Evolutionary conservation across 2,113 vertebrate genomes (phyloP), one percentile per base, ranked within the genome.

Genomic region (Rhinolophus ferrumequinum): DNA sequence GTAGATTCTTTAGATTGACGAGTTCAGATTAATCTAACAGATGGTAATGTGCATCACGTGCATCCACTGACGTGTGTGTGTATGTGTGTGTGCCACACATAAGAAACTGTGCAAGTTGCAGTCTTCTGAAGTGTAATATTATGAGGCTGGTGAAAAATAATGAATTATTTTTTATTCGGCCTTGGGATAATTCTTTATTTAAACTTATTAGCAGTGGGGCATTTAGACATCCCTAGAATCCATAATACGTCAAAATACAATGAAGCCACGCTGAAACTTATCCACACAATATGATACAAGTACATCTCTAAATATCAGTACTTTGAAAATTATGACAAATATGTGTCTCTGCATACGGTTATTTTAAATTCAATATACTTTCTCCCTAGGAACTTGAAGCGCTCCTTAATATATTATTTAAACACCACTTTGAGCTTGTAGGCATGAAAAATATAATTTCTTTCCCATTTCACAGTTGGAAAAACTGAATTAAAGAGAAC

Each of bases 401-500:
- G 76, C 50, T 77, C 54, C 81, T 90, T 96, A 82, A 66, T 83
- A 62, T 92, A 67, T 80, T 96, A 96, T 67, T 96, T 97, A 96
- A 97, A 95, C 66, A 94, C 38, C 10, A 93, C 81, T 97, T 96
- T 92, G 93, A 95, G 91, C 69, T 96, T 94, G 77, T 94, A 76
- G 93, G 94, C 96, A 96, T 95, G 95, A 93, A 96, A 97, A 95
- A 97, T 93, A 93, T 88, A 96, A 93, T 97, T 98, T 94, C 85
- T 97, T 98, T 94, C 97, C 97, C 97, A 98, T 98, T 97, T 98
- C 97, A 97, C 97, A 98, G 97, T 97, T 97, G 95, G 97, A 97
- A 97, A 97, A 97, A 97, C 96, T 97, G 95, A 97, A 97, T 97
- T 96, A 97, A 60, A 90, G 75, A 97, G 93, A 97, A 97, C 93